Evolutionary conservation across 2,797 vertebrate species (phyloP).

Genomic region (Malurus leucopterus): DNA sequence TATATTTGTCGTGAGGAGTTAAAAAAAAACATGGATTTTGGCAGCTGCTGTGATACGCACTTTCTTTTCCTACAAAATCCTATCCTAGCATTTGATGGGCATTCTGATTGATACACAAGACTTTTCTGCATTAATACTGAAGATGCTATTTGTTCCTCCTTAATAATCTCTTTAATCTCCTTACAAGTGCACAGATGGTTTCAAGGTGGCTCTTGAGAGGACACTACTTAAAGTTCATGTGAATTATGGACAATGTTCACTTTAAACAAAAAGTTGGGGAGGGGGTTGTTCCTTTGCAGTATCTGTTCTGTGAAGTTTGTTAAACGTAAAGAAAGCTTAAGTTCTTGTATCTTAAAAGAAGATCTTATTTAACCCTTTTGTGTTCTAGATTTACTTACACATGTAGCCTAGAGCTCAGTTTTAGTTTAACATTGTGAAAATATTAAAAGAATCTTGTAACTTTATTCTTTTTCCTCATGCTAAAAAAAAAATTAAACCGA

Average conservation of each 20-base stretch:
- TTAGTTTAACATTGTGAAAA: constrained; percentile 93
- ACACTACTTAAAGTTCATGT: constrained; percentile 67
- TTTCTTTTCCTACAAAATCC: constrained; percentile 62
- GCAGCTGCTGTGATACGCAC: constrained; percentile 54
- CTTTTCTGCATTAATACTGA: constrained; percentile 55
- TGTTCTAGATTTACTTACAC: constrained; percentile 95
- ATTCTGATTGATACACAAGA: constrained; percentile 51
- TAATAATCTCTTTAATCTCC: constrained; percentile 53
- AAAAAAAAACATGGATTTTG: constrained; percentile 18
- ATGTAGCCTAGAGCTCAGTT: constrained; percentile 91
- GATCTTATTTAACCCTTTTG: constrained; percentile 95
- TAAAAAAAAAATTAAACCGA: constrained; percentile 80
- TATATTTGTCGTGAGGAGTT: constrained; percentile 33
- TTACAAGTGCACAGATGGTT: constrained; percentile 61
- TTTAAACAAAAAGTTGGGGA: constrained; percentile 55
- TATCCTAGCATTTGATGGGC: constrained; percentile 57
- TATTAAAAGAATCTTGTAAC: constrained; percentile 85
- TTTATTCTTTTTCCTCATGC: constrained; percentile 84
- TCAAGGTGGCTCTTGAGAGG: constrained; percentile 62
- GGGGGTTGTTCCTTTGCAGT: constrained; percentile 78
- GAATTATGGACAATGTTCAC: constrained; percentile 63
- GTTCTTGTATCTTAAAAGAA: constrained; percentile 85
- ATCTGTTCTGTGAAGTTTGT: constrained; percentile 84
- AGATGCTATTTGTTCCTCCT: constrained; percentile 60
- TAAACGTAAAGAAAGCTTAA: constrained; percentile 81